Conservation (phyloP, 2,888 invertebrate species). For the Mechanitis messenoides region DNA sequence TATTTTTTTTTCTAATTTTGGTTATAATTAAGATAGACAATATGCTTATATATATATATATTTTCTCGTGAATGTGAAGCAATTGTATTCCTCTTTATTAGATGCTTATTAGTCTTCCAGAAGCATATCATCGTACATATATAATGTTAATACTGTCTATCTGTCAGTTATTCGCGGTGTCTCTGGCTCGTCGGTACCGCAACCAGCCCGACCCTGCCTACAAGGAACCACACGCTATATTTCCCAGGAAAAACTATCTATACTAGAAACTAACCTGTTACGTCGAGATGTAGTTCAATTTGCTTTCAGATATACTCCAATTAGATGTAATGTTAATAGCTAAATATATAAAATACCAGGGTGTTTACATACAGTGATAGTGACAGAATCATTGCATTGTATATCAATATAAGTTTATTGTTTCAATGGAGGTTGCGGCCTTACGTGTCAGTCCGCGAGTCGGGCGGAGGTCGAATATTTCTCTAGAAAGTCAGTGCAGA, state of each 20-base stretch:
- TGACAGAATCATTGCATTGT: conserved; percentile 1
- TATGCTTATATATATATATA: too few species aligned
- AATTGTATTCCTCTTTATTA: too few species aligned
- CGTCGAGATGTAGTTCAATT: conserved; percentile 12
- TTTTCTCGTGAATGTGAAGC: too few species aligned
- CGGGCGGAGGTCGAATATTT: conserved; percentile 17
- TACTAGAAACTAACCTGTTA: conserved; percentile 44
- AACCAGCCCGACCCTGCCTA: conserved; percentile 87
- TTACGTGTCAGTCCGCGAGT: conserved; percentile 14
- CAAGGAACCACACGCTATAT: conserved; percentile 84
- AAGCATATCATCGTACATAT: background rate
- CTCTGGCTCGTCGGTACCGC: conserved; percentile 86
- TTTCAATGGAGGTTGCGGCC: conserved; percentile 10
- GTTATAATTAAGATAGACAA: too few species aligned
- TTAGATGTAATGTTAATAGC: background rate
- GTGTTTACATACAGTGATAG: conserved; percentile 11
- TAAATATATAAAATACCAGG: conserved; percentile 1
- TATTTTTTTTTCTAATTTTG: too few species aligned
- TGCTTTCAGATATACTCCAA: conserved; percentile 13
- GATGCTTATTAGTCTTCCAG: too few species aligned
- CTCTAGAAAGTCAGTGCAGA: conserved; percentile 14
- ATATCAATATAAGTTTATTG: conserved; percentile 1
- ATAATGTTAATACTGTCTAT: background rate
- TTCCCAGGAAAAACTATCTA: conserved; percentile 78
- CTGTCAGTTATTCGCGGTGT: conserved; percentile 87